Percentiles rank a stretch among this genome's conserved stretches.
Conservation (phyloP, 2,113 vertebrate genomes). For the Paradisaea rubra region DNA sequence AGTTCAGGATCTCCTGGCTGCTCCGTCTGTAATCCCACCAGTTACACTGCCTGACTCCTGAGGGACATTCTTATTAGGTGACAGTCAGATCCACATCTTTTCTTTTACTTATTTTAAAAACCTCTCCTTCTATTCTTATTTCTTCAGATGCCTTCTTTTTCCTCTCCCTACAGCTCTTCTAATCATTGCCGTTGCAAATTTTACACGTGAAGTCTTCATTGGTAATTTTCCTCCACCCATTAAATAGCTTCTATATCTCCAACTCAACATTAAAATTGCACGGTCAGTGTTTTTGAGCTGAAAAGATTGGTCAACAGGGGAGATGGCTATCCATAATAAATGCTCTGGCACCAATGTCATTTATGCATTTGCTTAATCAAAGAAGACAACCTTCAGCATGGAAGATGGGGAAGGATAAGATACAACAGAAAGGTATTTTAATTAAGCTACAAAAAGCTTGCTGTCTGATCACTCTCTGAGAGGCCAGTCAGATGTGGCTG, state of each 20-base stretch:
- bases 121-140: neutral
- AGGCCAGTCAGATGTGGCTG: neutral
- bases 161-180: neutral
- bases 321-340: neutral
- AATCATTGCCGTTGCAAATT: neutral
- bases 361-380: neutral
- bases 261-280: neutral
- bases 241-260: neutral
- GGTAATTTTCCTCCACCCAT: neutral
- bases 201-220: neutral
- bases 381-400: neutral
- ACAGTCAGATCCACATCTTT: neutral
- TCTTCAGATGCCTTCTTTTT: neutral
- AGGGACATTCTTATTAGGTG: neutral
- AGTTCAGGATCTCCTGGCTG: neutral
- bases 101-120: neutral
- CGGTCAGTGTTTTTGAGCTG: neutral
- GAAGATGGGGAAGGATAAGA: neutral
- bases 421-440: neutral
- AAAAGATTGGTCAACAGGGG: neutral
- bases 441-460: neutral
- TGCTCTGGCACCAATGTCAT: neutral
- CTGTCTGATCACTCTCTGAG: neutral
- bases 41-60: neutral
- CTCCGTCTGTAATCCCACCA: neutral